Evolutionary conservation across 2,113 vertebrate genomes (phyloP), one percentile per base, ranked within the genome.

Genomic region (Prinia subflava): DNA sequence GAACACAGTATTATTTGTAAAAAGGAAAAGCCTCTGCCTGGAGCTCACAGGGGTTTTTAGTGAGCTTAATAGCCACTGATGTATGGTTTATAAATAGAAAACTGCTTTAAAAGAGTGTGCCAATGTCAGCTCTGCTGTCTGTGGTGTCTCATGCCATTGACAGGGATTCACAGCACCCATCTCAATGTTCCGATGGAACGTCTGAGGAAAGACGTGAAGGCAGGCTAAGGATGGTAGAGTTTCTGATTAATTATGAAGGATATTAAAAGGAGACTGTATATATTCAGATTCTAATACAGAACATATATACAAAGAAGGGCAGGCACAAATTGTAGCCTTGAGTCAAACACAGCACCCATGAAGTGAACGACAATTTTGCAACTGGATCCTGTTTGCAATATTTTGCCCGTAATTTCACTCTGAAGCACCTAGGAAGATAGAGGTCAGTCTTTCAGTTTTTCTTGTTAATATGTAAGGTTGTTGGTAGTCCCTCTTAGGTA

Each of bases 31-130:
- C 67, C 56, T 87, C 46, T 90, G 31, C 18, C 47, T 84, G 42
- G 60, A 93, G 44, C 15, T 79, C 25, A 62, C 7, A 18, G 28
- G 12, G 7, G 16, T 39, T 92, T 95, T 10, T 8, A 70, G 41
- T 27, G 28, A 89, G 24, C 44, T 95, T 87, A 71, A 65, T 82
- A 67, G 28, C n/a, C 11, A 6, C 37, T 62, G 28, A 91, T 68
- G 30, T 68, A 44, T n/a, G 33, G 49, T 69, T 85, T 89, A 94
- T 87, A 95, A 95, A 89, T 39, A 89, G 55, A 73, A 90, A 91
- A 67, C 13, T 47, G 52, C 7, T 77, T 87, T 71, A 67, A 71
- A 92, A 92, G n/a, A 55, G 24, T 46, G 18, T n/a, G 10, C 37
- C 77, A 60, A 16, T 62, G 56, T 82, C 47, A 90, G 2, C 11